Evolutionary conservation across 2,113 vertebrate species (phyloP).

Genomic region (Neodon shergylaensis): DNA sequence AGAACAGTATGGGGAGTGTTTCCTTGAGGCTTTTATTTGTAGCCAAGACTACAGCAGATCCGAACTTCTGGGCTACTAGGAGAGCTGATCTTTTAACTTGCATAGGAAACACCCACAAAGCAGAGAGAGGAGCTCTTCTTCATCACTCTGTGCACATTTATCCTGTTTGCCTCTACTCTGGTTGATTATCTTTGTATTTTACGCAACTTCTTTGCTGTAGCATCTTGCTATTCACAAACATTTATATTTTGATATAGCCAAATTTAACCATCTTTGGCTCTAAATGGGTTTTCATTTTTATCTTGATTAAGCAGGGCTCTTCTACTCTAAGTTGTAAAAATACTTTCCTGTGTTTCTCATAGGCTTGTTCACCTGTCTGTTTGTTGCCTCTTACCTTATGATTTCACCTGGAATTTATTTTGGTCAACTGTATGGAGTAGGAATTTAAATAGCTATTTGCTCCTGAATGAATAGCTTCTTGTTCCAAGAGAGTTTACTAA

Average conservation of each 20-base stretch:
- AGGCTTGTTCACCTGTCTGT: neutral
- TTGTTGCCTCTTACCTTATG: neutral
- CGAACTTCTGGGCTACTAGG: neutral
- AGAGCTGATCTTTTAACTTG: neutral
- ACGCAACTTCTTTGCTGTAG: neutral
- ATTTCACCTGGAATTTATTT: neutral
- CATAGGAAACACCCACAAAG: neutral
- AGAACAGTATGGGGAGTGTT: neutral
- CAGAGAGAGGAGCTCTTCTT: neutral
- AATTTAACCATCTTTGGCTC: neutral
- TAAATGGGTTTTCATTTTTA: neutral
- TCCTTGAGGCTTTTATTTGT: neutral
- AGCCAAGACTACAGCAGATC: neutral
- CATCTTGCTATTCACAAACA: neutral
- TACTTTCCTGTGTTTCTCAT: neutral
- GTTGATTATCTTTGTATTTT: neutral
- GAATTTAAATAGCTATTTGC: neutral
- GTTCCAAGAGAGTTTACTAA: neutral
- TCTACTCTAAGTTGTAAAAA: neutral
- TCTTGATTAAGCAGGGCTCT: neutral
- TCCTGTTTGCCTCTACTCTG: neutral
- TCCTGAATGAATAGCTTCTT: neutral
- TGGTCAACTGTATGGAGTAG: neutral
- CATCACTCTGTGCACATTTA: no score
- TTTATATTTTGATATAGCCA: neutral